Evolutionary conservation across 2,797 vertebrate genomes (phyloP).

Genomic region (Ctenopoma kingsleyae): DNA sequence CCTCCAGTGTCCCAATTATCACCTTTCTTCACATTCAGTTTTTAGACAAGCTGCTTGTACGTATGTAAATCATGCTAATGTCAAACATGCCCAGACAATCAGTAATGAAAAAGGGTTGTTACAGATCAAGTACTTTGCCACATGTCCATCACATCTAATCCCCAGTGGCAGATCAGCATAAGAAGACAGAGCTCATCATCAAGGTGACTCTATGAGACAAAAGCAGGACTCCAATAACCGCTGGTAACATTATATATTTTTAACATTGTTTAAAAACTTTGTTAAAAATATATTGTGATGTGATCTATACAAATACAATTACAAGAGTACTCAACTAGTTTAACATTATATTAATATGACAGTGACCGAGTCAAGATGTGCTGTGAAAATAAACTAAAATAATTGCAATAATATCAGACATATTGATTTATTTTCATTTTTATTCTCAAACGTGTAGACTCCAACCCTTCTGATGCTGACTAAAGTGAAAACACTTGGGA

Average conservation of each 20-base stretch:
- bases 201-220: constrained; percentile 1
- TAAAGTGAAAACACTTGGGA: too few species aligned
- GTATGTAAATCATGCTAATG: constrained; percentile 53
- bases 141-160: constrained; percentile 30
- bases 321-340: not conserved
- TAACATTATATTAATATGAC: not conserved
- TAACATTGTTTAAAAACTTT: too few species aligned
- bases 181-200: constrained; percentile 1
- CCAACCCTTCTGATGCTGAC: too few species aligned
- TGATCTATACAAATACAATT: not conserved
- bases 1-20: constrained; percentile 79
- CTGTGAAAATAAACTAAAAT: not conserved
- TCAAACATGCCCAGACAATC: constrained; percentile 66
- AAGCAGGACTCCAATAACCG: not conserved
- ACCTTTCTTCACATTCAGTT: constrained; percentile 52
- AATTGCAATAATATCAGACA: not conserved
- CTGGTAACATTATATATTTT: too few species aligned
- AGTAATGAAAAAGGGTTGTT: constrained; percentile 27
- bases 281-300: not conserved
- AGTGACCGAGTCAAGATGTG: too few species aligned
- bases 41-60: constrained; percentile 34
- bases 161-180: constrained; percentile 18
- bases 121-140: constrained; percentile 43
- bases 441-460: too few species aligned
- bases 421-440: not conserved